Evolutionary conservation across 2,888 invertebrate species (phyloP).

Genomic region (Tachina grossa): DNA sequence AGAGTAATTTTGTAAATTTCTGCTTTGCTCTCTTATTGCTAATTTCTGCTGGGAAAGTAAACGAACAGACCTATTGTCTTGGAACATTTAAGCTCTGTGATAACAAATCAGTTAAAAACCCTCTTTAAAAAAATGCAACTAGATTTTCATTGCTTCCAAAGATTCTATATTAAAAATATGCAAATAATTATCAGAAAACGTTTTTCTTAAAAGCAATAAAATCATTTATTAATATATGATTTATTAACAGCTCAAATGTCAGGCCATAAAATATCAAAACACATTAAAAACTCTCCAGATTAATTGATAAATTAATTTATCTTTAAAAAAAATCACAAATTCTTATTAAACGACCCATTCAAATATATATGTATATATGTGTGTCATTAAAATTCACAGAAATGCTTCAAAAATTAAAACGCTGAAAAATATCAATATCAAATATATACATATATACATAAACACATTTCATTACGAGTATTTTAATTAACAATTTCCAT

Average conservation of each 20-base stretch:
- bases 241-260: constrained; percentile 11
- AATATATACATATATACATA: neutral
- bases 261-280: constrained; percentile 11
- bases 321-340: neutral
- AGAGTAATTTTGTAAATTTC: too few species aligned
- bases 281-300: neutral
- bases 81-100: too few species aligned
- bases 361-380: neutral
- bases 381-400: neutral
- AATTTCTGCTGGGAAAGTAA: too few species aligned
- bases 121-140: too few species aligned
- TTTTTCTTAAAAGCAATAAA: neutral
- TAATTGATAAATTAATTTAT: neutral
- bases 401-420: neutral
- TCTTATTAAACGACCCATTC: neutral
- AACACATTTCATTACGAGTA: neutral
- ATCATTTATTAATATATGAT: neutral
- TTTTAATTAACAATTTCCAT: constrained; percentile 21
- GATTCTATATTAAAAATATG: too few species aligned
- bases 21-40: too few species aligned
- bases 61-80: too few species aligned
- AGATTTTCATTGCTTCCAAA: too few species aligned
- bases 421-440: neutral
- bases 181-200: too few species aligned
- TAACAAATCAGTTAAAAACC: too few species aligned